Evolutionary conservation across 2,113 vertebrate species (phyloP), one percentile per base, ranked within the genome.

Genomic region (Cricetomys ansorgei): DNA sequence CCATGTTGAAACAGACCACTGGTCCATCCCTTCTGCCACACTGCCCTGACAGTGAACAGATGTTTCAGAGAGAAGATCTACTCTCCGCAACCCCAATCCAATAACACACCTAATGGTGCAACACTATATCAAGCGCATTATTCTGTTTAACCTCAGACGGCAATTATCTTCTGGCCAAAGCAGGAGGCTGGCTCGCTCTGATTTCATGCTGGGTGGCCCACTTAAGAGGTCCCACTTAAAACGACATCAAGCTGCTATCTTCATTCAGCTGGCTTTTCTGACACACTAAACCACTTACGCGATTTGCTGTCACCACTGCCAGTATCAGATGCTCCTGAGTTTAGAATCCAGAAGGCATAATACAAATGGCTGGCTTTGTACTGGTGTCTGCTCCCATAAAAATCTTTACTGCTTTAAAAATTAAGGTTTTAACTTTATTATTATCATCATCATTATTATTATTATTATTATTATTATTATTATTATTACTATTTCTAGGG

Each of bases 201-300:
- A 96, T 95, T 95, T 96, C 94, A 96, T 88, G 94, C 93, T 80
- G 89, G 91, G 92, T 96, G 94, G 91, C 86, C 97, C 88, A 89
- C 93, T 95, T 94, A 93, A 80, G 64, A 95, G 87, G 57, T 43
- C 83, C 79, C 89, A 96, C 91, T 94, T 93, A 94, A 84, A 95
- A 93, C 72, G 57, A 94, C 83, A 95, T 96, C 84, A 85, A 96
- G 89, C 89, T 88, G 91, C 83, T 94, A 70, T 95, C 53, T 70
- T 67, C 73, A 50, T 64, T 89, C 59, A 34, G 45, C n/a, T 92
- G 87, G 53, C n/a, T 96, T 95, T 97, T 80, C 89, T 81, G 93
- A 94, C 84, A 92, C 70, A 81, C 87, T 67, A 77, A 91, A n/a
- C 79, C 65, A 67, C 91, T 65, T 88, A 34, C 40, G 69, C 17